Percentiles rank a stretch among this genome's conserved stretches.
phyloP scores from a whole-genome alignment of 2,113 vertebrate genomes.

The Sphyrna mokarran region DNA sequence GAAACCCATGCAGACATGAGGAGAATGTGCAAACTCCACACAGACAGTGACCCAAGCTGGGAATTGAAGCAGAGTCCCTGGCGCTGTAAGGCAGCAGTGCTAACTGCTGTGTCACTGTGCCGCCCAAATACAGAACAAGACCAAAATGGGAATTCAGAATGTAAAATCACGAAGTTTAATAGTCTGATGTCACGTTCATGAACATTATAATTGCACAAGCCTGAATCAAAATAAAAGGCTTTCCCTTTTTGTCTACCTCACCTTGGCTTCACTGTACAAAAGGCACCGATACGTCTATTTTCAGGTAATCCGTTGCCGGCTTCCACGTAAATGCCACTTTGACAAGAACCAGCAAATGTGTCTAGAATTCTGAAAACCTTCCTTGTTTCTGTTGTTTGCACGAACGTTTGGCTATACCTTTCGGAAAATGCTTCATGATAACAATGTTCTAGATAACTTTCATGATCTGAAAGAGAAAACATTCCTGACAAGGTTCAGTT shows the following conservation, averaged over 20 bases:
- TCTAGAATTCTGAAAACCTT: conserved; percentile 45
- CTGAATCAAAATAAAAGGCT: not conserved
- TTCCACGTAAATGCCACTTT: conserved; percentile 38
- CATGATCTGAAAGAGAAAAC: conserved; percentile 40
- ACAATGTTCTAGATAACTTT: conserved; percentile 42
- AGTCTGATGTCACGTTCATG: not conserved
- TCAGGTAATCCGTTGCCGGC: not conserved
- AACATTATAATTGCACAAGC: not conserved
- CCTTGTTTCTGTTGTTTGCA: conserved; percentile 44
- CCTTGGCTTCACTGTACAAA: not conserved
- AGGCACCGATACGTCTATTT: not conserved
- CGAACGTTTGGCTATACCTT: conserved; percentile 45
- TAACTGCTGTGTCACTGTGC: no score
- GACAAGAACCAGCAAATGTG: conserved; percentile 41
- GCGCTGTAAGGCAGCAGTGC: no score
- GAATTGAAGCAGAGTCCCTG: no score
- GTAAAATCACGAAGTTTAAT: not conserved
- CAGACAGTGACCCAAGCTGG: no score
- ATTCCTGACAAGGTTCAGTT: not conserved
- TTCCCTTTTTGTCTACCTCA: not conserved
- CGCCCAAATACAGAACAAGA: not conserved
- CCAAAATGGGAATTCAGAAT: not conserved
- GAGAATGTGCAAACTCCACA: no score
- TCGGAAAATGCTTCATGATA: conserved; percentile 44
- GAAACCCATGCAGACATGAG: no score